Conservation (phyloP, 1,140 invertebrate species). For the Cataglyphis hispanica region DNA sequence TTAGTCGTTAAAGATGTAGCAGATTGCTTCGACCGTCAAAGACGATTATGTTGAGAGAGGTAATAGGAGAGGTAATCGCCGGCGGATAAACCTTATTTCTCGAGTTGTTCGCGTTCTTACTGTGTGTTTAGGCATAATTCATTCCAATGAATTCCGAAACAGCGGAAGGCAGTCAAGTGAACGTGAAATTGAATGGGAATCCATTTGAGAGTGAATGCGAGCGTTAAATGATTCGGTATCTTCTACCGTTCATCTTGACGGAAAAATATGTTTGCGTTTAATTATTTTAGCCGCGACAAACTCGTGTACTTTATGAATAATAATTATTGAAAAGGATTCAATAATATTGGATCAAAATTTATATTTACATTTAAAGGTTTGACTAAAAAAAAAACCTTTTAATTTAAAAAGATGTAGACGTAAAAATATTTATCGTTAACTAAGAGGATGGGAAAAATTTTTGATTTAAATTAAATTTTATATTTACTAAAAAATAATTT, state of each 20-base stretch:
- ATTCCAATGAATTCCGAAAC: slow-evolving; percentile 15
- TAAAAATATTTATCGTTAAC: neutral
- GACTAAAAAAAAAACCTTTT: neutral
- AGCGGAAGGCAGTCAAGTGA: slow-evolving; percentile 7
- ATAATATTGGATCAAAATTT: neutral
- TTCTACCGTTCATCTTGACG: too few relatives aligned
- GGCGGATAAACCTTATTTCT: slow-evolving; percentile 39
- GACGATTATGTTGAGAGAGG: slow-evolving; percentile 40
- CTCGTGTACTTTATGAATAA: neutral
- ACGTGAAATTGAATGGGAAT: slow-evolving; percentile 15
- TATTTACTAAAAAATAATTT: neutral
- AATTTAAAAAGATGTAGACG: neutral
- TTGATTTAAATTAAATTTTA: neutral
- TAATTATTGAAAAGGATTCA: neutral
- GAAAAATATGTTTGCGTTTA: neutral
- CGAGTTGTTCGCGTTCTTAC: neutral
- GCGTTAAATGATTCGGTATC: slow-evolving; percentile 7
- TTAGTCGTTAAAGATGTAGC: slow-evolving; percentile 27
- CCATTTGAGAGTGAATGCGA: neutral
- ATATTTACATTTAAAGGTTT: neutral
- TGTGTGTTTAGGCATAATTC: slow-evolving; percentile 16
- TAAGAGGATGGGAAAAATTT: neutral
- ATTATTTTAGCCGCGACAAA: neutral
- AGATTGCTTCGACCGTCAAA: slow-evolving; percentile 21
- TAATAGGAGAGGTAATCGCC: slow-evolving; percentile 21